These are phyloP conservation scores for Cataglyphis livida DNA, from an alignment of 2,888 invertebrate species.

Conservation along the genomic window DNA sequence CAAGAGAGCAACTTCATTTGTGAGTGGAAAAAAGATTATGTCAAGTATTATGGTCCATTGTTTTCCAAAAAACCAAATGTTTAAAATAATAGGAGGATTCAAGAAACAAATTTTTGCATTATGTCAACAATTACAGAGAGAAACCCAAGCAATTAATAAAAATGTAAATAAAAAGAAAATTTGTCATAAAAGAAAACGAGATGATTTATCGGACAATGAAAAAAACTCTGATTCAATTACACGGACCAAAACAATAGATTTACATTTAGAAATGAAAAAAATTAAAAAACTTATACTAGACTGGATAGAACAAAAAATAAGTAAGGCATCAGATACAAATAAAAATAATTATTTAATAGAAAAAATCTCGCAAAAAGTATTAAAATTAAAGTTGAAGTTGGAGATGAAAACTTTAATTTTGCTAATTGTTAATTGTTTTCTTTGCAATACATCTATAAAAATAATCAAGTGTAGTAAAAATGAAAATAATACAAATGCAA, in stretches of 20 bases:
- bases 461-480: neutral
- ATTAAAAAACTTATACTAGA: slow-evolving; percentile 2
- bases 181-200: neutral
- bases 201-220: neutral
- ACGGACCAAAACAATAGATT: slow-evolving; percentile 2
- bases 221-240: neutral
- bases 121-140: neutral
- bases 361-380: neutral
- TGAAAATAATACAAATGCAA: neutral
- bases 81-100: neutral
- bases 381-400: slow-evolving; percentile 4
- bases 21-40: neutral
- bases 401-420: neutral
- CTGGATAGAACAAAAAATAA: neutral
- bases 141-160: neutral
- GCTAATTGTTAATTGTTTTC: neutral
- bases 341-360: neutral
- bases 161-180: neutral
- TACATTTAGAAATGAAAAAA: slow-evolving; percentile 21
- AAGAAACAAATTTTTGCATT: neutral
- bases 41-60: slow-evolving; percentile 1
- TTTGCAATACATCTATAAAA: neutral
- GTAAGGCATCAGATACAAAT: neutral
- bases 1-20: neutral
- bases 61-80: neutral